A percentile compares a stretch with the other conserved stretches of the same genome.
These are phyloP conservation scores for Alligator mississippiensis DNA, from an alignment of 2,113 vertebrate species.

Conservation along the genomic window DNA sequence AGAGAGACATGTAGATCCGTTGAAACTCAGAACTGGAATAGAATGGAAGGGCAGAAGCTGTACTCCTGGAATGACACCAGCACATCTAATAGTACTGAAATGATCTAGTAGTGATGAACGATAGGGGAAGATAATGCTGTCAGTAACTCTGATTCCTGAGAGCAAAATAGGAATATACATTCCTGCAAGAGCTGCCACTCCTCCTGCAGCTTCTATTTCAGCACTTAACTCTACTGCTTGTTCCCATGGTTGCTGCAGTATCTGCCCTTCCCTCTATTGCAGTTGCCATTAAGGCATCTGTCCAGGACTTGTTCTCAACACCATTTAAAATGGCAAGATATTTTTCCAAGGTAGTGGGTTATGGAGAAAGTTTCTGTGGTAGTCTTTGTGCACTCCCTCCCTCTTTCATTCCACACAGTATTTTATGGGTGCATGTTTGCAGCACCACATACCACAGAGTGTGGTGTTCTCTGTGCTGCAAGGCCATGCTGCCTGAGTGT, in stretches of 20 bases:
- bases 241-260: constrained; percentile 12
- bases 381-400: neutral
- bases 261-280: neutral
- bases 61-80: neutral
- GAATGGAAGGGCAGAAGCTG: neutral
- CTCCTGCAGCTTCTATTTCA: neutral
- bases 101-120: neutral
- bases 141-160: neutral
- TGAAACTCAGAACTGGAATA: neutral
- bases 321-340: neutral
- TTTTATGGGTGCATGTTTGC: too few relatives aligned
- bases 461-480: too few relatives aligned
- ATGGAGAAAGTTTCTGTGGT: neutral
- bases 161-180: neutral
- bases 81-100: too few relatives aligned
- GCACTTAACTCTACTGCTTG: neutral
- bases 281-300: neutral
- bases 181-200: neutral
- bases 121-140: neutral
- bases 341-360: neutral
- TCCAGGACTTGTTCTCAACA: neutral
- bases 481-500: too few relatives aligned
- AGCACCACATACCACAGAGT: too few relatives aligned
- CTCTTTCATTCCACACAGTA: neutral
- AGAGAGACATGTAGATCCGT: neutral